These are phyloP conservation scores for Tetanocera ferruginea DNA, from an alignment of 2,888 invertebrate genomes.

Conservation along the genomic window DNA sequence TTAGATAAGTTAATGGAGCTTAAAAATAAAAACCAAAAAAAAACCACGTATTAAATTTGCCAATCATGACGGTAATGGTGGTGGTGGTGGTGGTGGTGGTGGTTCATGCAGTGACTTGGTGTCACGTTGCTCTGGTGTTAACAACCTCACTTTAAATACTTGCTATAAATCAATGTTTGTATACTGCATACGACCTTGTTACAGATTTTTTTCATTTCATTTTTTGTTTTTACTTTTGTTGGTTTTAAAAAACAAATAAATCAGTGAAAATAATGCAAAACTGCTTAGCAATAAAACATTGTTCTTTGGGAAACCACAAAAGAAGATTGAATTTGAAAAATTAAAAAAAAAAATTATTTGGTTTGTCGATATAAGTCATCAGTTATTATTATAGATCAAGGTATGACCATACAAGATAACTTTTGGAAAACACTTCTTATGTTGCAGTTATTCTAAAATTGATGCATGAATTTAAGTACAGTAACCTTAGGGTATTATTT, in stretches of 20 bases:
- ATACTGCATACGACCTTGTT: slow-evolving; percentile 27
- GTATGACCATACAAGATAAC: too few relatives aligned
- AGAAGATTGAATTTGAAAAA: too few relatives aligned
- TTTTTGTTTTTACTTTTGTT: neutral
- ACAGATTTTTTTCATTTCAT: slow-evolving; percentile 9
- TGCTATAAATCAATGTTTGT: slow-evolving; percentile 10
- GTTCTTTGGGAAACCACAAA: too few relatives aligned
- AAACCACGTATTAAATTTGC: neutral
- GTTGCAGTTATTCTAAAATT: too few relatives aligned
- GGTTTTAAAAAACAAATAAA: neutral
- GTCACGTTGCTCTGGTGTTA: neutral
- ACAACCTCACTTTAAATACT: slow-evolving; percentile 17
- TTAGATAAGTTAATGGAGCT: neutral
- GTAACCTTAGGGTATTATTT: too few relatives aligned
- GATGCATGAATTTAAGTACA: too few relatives aligned
- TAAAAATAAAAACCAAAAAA: neutral
- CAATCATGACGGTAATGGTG: neutral
- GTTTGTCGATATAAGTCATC: too few relatives aligned
- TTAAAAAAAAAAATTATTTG: too few relatives aligned
- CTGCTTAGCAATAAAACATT: too few relatives aligned
- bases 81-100: neutral
- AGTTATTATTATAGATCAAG: too few relatives aligned
- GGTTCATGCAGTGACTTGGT: neutral
- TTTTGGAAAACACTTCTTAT: too few relatives aligned
- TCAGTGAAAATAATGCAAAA: too few relatives aligned